Conservation (phyloP, 2,113 vertebrate species). For the Scortum barcoo region DNA sequence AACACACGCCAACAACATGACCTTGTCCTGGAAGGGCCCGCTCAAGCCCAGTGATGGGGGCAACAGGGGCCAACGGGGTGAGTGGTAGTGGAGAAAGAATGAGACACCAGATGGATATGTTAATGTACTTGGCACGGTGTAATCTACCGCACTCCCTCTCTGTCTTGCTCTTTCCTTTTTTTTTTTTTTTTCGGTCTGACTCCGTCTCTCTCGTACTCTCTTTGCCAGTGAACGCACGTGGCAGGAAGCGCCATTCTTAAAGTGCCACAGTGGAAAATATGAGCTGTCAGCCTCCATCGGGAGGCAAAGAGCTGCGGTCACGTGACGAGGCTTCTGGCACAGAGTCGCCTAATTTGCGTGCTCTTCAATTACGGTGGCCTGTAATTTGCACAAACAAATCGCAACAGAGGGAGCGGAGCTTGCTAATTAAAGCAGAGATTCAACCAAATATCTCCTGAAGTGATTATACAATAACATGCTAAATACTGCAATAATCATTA, state of each 20-base stretch:
- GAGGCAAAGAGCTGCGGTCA: conserved; percentile 49
- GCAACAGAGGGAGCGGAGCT: conserved; percentile 29
- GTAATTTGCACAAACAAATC: conserved; percentile 48
- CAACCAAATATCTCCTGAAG: conserved; percentile 21
- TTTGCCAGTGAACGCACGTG: conserved; percentile 35
- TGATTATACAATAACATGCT: background rate
- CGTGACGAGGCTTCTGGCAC: conserved; percentile 25
- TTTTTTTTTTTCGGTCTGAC: conserved; percentile 20
- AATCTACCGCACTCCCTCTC: conserved; percentile 41
- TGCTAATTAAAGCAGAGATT: conserved; percentile 31
- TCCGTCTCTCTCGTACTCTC: background rate
- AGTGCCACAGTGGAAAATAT: conserved; percentile 31
- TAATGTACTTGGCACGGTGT: conserved; percentile 80
- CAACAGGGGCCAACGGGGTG: conserved; percentile 67
- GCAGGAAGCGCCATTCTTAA: conserved; percentile 62
- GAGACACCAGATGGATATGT: conserved; percentile 84
- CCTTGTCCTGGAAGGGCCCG: conserved; percentile 80
- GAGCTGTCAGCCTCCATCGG: conserved; percentile 19
- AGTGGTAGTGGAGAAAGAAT: conserved; percentile 60
- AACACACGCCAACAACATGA: conserved; percentile 83
- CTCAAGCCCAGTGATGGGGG: conserved; percentile 65
- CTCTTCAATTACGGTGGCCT: conserved; percentile 50
- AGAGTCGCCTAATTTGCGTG: conserved; percentile 34
- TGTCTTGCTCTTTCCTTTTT: conserved; percentile 44
- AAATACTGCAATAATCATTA: conserved; percentile 5